Evolutionary conservation across 2,113 vertebrate genomes (phyloP).

Genomic region (Entosphenus tridentatus): DNA sequence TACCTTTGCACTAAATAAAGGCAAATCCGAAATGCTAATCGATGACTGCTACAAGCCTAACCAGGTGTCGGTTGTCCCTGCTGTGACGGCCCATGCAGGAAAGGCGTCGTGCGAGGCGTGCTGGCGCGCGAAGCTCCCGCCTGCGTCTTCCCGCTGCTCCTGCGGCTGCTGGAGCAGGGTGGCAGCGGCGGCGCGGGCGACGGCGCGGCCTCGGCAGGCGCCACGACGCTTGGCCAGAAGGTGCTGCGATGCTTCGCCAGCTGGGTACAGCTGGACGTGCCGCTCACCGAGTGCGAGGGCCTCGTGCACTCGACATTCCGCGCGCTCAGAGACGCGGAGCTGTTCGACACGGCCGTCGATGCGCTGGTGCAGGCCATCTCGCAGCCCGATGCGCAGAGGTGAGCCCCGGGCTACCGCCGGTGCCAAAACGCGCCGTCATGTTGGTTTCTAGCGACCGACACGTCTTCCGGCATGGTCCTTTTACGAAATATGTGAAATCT

Average conservation of each 20-base stretch:
- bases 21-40: no score
- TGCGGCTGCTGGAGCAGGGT: constrained; percentile 65
- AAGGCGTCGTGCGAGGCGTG: constrained; percentile 68
- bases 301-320: constrained; percentile 73
- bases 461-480: no score
- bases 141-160: constrained; percentile 61
- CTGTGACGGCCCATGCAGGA: constrained; percentile 16
- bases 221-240: constrained; percentile 26
- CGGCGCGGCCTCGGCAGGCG: constrained; percentile 54
- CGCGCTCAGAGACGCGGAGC: constrained; percentile 68
- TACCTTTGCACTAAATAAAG: no score
- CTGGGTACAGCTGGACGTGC: constrained; percentile 87
- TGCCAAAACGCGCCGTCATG: no score
- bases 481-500: no score
- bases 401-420: constrained; percentile 11
- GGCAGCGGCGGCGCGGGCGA: constrained; percentile 27
- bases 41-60: no score
- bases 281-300: constrained; percentile 64
- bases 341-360: constrained; percentile 86
- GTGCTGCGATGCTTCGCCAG: constrained; percentile 94
- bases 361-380: constrained; percentile 93
- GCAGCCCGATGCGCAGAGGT: constrained; percentile 92
- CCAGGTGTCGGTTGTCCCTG: no score
- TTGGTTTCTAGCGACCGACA: no score
- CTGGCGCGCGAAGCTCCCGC: constrained; percentile 61